Base-by-base conservation (phyloP, 2,797 vertebrate species). In the Arnoldichthys spilopterus region DNA sequence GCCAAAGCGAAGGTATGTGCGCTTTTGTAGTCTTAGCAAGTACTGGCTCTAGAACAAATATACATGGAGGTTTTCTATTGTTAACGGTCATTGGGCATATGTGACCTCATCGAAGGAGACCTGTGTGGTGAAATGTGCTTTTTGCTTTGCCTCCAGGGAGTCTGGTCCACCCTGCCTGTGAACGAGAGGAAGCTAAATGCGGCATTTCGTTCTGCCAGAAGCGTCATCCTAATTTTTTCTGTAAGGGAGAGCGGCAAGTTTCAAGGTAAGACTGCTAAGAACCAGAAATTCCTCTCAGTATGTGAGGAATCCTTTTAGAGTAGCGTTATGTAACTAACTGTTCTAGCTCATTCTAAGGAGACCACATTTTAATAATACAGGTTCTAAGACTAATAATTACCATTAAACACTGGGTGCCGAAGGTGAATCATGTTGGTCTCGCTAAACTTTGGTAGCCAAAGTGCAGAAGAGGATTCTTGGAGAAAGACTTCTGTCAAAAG, bases 231-330 rank as follows among this genome's bases (percentile, higher is more conserved):
- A 47, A 92, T 99, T 83, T 99, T 99, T 90, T 99, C 98, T 4
- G 98, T 99, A 51, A 94, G 96, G 87, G 97, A 99, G 82, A 99
- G 98, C 78, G 98, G 98, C 32, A 99, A 98, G 90, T 99, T 99
- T 92, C 98, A 99, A 96, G 97, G 97, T 98, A 90, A 87, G 24
- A 34, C 11, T 22, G 32, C 6, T 20, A 45, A 11, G 49, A 32
- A 26, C 12, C 18, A 47, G 34, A 7, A 32, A 7, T n/a, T 26
- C 13, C 56, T 58, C 1, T 0, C n/a, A 12, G 0, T 9, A 8
- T 34, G 6, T n/a, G 32, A 37, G 8, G 2, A 34, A 4, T 63
- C 11, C 1, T 63, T 20, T 32, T 18, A 6, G 4, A 32, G 8
- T 3, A 30, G 56, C 2, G 4, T 58, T 58, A 26, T 58, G 9